Evolutionary conservation across 2,113 vertebrate genomes (phyloP), one percentile per base, ranked within the genome.

Genomic region (Oceanites oceanicus): DNA sequence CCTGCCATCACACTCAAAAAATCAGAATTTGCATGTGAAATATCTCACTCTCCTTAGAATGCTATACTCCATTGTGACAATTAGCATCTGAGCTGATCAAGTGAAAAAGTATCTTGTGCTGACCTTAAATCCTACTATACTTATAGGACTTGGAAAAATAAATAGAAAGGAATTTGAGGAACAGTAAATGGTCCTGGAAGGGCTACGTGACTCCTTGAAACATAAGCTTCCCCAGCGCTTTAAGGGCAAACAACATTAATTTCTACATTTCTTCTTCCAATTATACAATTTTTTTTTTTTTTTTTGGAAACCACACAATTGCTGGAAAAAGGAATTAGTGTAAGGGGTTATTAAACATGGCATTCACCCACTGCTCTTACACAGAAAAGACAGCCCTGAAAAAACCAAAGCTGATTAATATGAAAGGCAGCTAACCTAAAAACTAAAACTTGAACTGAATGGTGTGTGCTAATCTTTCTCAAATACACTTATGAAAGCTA

Each of bases 401-500:
- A 96, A 96, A 94, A 97, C 17, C 63, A 94, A 95, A 97, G 97
- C 96, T 95, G 97, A 93, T 97, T 97, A 96, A 90, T 94, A 96
- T 97, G 96, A 98, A 96, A 97, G 96, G 94, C 97, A 98, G 96
- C 94, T 94, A 93, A 97, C 95, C 94, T 95, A 94, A 94, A 97
- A 97, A 92, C 96, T 73, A 91, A 97, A 98, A 96, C 95, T 96
- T 73, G 94, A 95, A 88, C 93, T 67, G 94, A 97, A 93, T 67
- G 59, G 94, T 77, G 87, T 65, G 65, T 26, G 36, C 62, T 97
- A 96, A 97, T 97, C 95, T 97, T 96, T 78, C 91, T 90, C 85
- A 97, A 97, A 96, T 67, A 94, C 92, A 97, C 88, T 96, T 95
- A 96, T 74, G 95, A 96, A 97, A 97, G 94, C 94, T 96, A 91